Evolutionary conservation across 2,888 invertebrate genomes (phyloP).

Genomic region (Thyatira batis): DNA sequence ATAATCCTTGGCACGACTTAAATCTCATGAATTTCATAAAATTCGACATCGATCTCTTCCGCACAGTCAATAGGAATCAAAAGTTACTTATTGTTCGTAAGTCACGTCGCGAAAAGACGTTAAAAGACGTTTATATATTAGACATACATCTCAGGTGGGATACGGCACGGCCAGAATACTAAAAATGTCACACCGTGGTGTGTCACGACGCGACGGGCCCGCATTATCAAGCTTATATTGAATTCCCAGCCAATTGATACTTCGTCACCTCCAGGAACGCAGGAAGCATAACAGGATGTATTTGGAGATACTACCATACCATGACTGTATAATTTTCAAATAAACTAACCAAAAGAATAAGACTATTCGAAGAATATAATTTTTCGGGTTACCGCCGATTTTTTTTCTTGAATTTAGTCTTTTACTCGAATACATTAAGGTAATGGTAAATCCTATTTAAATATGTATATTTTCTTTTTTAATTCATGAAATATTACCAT

Average conservation of each 20-base stretch:
- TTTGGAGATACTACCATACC: conserved; percentile 42
- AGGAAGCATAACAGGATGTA: conserved; percentile 64
- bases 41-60: background rate
- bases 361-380: background rate
- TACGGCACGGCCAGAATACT: conserved; percentile 56
- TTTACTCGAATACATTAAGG: no score
- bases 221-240: conserved; percentile 65
- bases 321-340: conserved; percentile 27
- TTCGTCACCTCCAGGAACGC: conserved; percentile 59
- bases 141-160: conserved; percentile 51
- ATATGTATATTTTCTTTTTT: no score
- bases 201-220: conserved; percentile 48
- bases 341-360: conserved; percentile 11
- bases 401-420: background rate
- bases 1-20: background rate
- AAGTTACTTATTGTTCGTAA: conserved; percentile 5
- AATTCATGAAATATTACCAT: no score
- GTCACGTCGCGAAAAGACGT: conserved; percentile 36
- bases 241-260: conserved; percentile 72
- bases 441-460: no score
- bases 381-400: background rate
- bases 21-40: no score
- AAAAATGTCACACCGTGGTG: conserved; percentile 38
- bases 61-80: background rate
- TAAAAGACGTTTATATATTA: conserved; percentile 52